These are phyloP conservation scores for Anguilla japonica DNA, from an alignment of 2,113 vertebrate species.

Conservation along the genomic window DNA sequence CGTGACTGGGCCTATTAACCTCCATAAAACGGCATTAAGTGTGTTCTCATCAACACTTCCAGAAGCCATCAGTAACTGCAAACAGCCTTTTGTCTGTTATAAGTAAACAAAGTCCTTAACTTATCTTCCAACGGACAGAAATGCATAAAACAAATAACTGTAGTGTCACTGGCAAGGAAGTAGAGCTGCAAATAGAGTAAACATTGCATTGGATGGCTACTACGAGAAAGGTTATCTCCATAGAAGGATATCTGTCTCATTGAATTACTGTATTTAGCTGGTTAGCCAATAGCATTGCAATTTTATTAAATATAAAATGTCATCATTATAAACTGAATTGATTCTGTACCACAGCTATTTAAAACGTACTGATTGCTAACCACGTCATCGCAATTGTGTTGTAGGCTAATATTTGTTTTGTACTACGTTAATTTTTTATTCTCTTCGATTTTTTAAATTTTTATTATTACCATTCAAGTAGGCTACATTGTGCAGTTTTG, in stretches of 20 bases:
- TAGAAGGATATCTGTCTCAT: background rate
- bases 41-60: slow-evolving; percentile 42
- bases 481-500: no score
- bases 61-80: slow-evolving; percentile 55
- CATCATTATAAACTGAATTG: background rate
- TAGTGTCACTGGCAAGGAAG: background rate
- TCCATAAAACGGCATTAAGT: slow-evolving; percentile 54
- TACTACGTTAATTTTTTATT: no score
- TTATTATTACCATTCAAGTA: no score
- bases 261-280: background rate
- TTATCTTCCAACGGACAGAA: background rate
- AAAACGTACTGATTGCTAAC: no score
- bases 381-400: no score
- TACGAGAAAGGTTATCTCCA: background rate
- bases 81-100: background rate
- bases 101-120: background rate
- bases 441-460: no score
- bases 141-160: background rate
- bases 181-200: background rate
- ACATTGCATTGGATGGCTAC: background rate
- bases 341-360: no score
- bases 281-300: background rate
- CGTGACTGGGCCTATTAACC: slow-evolving; percentile 57
- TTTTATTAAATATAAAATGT: background rate
- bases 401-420: no score